Conservation (phyloP, 2,113 vertebrate species). For the Nymphicus hollandicus region DNA sequence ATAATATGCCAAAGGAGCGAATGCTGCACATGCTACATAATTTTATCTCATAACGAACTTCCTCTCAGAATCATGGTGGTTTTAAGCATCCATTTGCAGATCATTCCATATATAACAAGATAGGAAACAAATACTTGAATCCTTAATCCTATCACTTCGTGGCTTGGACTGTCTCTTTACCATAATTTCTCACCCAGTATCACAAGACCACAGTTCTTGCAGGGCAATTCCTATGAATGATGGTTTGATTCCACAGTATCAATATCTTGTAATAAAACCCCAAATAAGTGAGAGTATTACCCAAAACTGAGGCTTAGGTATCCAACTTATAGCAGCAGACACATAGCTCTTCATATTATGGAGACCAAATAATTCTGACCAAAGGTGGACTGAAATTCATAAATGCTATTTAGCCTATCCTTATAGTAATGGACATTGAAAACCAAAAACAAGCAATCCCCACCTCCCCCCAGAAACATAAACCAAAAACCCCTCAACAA, state of each 20-base stretch:
- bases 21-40: neutral
- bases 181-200: neutral
- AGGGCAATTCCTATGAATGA: neutral
- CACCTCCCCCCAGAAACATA: neutral
- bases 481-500: neutral
- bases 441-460: neutral
- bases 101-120: neutral
- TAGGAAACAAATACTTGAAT: neutral
- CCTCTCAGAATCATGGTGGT: neutral
- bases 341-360: rapidly evolving
- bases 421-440: neutral
- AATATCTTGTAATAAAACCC: neutral
- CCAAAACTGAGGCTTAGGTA: neutral
- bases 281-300: neutral
- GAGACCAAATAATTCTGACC: neutral
- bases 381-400: neutral
- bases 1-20: neutral
- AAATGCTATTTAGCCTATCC: neutral
- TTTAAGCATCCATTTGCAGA: neutral
- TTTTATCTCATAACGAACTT: neutral
- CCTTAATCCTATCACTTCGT: neutral
- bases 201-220: neutral
- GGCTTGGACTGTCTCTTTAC: neutral
- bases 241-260: neutral
- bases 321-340: neutral